These are phyloP conservation scores for Struthio camelus DNA, from an alignment of 2,113 vertebrate genomes.

Conservation along the genomic window DNA sequence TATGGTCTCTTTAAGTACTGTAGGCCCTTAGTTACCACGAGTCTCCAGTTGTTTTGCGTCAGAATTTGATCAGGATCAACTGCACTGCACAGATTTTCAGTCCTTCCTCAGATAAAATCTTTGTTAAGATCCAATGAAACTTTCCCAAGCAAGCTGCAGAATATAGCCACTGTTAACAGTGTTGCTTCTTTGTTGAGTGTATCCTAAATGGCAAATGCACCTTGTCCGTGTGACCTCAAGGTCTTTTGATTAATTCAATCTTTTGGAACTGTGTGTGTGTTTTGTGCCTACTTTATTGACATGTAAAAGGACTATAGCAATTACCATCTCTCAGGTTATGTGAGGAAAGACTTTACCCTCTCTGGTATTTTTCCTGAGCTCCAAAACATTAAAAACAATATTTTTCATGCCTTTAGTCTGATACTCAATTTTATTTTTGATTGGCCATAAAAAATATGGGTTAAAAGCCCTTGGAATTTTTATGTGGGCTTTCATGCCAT, in stretches of 20 bases:
- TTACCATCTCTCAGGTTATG: background rate
- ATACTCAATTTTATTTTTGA: background rate
- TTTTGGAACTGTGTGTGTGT: background rate
- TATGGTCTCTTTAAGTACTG: background rate
- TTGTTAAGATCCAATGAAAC: background rate
- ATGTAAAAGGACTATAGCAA: background rate
- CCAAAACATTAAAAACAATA: background rate
- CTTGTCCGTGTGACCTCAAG: background rate
- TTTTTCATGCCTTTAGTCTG: background rate
- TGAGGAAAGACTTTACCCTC: background rate
- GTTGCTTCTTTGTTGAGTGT: background rate
- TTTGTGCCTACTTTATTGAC: background rate
- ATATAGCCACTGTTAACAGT: background rate
- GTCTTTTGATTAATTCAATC: constrained; percentile 20
- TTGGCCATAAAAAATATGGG: background rate
- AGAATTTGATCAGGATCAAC: background rate
- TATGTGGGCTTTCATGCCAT: background rate
- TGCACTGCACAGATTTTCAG: background rate
- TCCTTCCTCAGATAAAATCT: background rate
- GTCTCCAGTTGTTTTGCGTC: constrained; percentile 4
- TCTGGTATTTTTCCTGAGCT: background rate
- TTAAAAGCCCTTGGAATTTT: constrained; percentile 9
- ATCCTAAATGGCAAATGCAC: background rate
- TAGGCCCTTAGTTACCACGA: background rate
- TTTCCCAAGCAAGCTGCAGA: background rate